A percentile compares a stretch with the other conserved stretches of the same genome.
Conservation (phyloP, 2,797 vertebrate genomes). For the Rhincodon typus region DNA sequence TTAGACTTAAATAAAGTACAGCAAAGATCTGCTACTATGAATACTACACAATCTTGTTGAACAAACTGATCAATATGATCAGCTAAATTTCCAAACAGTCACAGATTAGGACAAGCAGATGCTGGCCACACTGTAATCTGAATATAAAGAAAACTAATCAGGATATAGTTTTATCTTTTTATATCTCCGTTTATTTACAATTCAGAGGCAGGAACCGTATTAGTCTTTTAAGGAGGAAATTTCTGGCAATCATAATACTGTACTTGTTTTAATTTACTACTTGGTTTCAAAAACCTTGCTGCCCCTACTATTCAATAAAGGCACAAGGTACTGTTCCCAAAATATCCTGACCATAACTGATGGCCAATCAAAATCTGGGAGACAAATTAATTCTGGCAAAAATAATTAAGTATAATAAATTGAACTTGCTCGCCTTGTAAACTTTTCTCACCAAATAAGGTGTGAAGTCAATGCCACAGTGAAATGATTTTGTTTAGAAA, state of each 20-base stretch:
- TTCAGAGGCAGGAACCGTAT: slow-evolving; percentile 39
- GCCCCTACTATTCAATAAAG: slow-evolving; percentile 37
- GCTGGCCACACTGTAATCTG: slow-evolving; percentile 46
- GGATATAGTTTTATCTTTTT: slow-evolving; percentile 36
- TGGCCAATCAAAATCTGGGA: slow-evolving; percentile 50
- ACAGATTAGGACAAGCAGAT: slow-evolving; percentile 48
- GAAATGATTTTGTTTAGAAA: slow-evolving; percentile 5
- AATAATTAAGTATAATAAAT: slow-evolving; percentile 18
- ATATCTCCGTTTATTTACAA: slow-evolving; percentile 43
- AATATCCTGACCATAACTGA: slow-evolving; percentile 46
- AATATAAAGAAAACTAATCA: slow-evolving; percentile 31
- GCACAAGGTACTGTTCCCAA: slow-evolving; percentile 41
- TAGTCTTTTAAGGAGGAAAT: slow-evolving; percentile 28
- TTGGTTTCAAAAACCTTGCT: background rate
- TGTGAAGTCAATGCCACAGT: slow-evolving; percentile 32
- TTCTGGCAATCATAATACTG: slow-evolving; percentile 42
- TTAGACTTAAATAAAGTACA: slow-evolving; percentile 35
- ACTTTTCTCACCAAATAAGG: slow-evolving; percentile 32
- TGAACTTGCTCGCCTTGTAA: slow-evolving; percentile 28
- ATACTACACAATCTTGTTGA: slow-evolving; percentile 45
- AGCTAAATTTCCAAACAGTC: slow-evolving; percentile 46
- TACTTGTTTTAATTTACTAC: slow-evolving; percentile 11
- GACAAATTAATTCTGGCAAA: slow-evolving; percentile 41
- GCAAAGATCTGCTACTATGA: slow-evolving; percentile 29
- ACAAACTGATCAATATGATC: slow-evolving; percentile 62